These are phyloP conservation scores for Gryllus longicercus DNA, from an alignment of 2,888 invertebrate genomes.

Conservation along the genomic window DNA sequence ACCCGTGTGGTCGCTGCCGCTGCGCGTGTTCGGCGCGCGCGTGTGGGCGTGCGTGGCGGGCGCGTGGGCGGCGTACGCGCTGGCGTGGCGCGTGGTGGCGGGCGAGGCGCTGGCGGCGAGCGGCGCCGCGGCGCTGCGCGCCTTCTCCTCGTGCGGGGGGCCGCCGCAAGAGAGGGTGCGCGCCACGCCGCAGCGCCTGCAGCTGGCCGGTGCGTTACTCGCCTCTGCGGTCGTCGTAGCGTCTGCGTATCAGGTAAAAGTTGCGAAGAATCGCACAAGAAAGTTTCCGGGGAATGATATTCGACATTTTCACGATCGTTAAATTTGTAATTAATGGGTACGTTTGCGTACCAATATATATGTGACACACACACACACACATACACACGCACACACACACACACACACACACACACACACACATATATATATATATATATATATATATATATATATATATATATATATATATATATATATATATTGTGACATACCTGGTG, in stretches of 20 bases:
- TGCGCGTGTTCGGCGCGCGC: not conserved
- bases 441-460: too few relatives aligned
- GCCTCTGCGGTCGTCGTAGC: not conserved
- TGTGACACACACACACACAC: too few relatives aligned
- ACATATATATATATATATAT: too few relatives aligned
- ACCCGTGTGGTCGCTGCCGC: not conserved
- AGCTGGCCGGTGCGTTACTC: not conserved
- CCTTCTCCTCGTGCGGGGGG: not conserved
- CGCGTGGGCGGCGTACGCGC: not conserved
- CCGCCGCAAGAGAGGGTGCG: not conserved
- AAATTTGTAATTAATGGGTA: too few relatives aligned
- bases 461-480: too few relatives aligned
- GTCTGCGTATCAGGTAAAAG: not conserved
- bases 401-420: too few relatives aligned
- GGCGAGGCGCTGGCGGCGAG: not conserved
- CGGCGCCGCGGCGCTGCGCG: not conserved
- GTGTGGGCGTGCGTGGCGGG: not conserved
- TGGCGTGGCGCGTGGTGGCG: not conserved
- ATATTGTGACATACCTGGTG: too few relatives aligned
- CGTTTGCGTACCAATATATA: too few relatives aligned
- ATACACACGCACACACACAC: too few relatives aligned
- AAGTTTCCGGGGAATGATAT: too few relatives aligned
- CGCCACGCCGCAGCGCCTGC: not conserved
- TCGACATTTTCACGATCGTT: too few relatives aligned
- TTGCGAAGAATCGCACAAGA: too few relatives aligned